These are phyloP conservation scores for Pelusios castaneus DNA, from an alignment of 2,113 vertebrate species.

Conservation along the genomic window DNA sequence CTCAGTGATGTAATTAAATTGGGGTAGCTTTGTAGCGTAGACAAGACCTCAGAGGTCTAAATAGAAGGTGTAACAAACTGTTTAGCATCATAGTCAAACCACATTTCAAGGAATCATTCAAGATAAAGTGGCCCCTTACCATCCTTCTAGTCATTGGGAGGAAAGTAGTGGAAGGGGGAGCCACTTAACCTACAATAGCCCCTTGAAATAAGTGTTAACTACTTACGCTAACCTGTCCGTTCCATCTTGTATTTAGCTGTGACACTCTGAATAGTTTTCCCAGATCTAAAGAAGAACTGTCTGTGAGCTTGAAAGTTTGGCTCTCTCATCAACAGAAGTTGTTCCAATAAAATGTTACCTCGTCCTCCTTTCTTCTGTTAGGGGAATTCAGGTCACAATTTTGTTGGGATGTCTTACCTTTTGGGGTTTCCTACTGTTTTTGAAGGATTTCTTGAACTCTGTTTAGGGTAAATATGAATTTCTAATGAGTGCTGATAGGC, in stretches of 20 bases:
- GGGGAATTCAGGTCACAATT: background rate
- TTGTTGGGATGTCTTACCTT: background rate
- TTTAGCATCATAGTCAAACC: no score
- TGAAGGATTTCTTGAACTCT: background rate
- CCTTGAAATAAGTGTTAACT: background rate
- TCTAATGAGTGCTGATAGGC: fast-evolving
- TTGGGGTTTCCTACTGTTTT: background rate
- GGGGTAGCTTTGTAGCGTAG: no score
- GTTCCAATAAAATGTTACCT: no score
- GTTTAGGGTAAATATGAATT: background rate
- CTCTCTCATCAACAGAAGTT: no score
- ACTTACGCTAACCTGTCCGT: background rate
- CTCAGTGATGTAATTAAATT: no score
- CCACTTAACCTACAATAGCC: background rate
- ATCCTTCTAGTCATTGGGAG: background rate
- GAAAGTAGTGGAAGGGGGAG: background rate
- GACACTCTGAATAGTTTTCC: background rate
- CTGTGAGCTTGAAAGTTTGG: background rate
- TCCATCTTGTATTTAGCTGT: background rate
- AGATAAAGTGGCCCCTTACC: background rate
- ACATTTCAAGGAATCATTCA: background rate
- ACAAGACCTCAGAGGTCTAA: no score
- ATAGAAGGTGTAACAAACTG: no score
- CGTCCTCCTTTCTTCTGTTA: background rate
- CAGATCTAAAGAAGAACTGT: background rate